Evolutionary conservation across 2,888 invertebrate species (phyloP).

Genomic region (Rutpela maculata): DNA sequence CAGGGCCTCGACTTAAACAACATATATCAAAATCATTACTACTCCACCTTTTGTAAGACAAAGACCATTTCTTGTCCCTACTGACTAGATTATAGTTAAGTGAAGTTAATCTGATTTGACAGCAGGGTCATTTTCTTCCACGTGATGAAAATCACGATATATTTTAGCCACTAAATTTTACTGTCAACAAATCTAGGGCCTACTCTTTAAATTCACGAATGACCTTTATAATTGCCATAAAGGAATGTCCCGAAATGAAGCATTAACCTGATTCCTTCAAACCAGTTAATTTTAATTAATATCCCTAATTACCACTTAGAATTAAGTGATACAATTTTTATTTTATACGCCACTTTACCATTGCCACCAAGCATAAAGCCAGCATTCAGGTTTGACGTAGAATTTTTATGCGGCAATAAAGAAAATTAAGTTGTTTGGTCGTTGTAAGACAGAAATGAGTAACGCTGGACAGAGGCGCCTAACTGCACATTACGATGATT

Average conservation of each 20-base stretch:
- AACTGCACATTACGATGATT: neutral
- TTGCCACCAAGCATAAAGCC: neutral
- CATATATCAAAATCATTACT: too few relatives aligned
- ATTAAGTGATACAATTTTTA: slow-evolving; percentile 25
- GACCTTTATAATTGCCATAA: neutral
- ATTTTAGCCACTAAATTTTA: neutral
- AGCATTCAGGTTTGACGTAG: neutral
- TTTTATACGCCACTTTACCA: slow-evolving; percentile 30
- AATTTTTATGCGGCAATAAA: slow-evolving; percentile 38
- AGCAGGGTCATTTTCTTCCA: too few relatives aligned
- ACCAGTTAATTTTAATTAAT: slow-evolving; percentile 39
- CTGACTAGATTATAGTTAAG: too few relatives aligned
- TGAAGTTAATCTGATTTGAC: too few relatives aligned
- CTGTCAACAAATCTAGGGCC: neutral
- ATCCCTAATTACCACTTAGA: slow-evolving; percentile 31
- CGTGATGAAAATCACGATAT: neutral
- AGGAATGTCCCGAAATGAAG: neutral
- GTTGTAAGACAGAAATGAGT: neutral
- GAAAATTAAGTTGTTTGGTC: slow-evolving; percentile 40
- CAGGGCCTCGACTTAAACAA: too few relatives aligned
- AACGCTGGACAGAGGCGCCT: neutral
- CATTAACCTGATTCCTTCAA: slow-evolving; percentile 13
- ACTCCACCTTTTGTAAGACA: too few relatives aligned
- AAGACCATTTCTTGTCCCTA: too few relatives aligned
- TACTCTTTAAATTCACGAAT: neutral